Evolutionary conservation across 1,140 invertebrate genomes (phyloP).

Genomic region (Mesaphorura yosii): DNA sequence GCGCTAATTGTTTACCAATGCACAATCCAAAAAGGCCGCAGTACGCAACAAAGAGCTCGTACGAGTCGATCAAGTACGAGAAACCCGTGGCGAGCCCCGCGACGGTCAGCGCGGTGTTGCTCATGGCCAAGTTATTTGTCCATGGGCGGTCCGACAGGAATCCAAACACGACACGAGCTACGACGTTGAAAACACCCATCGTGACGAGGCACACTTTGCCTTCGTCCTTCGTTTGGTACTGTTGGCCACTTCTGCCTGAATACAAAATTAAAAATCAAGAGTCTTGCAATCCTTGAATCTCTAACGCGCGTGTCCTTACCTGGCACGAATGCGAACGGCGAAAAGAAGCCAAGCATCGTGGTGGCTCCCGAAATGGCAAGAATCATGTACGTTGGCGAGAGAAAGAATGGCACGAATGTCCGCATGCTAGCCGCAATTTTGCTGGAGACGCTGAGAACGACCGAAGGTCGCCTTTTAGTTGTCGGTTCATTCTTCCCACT

Average conservation of each 20-base stretch:
- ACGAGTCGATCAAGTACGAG: not conserved
- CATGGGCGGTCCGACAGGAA: slow-evolving; percentile 3
- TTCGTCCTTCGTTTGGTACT: not conserved
- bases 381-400: slow-evolving; percentile 16
- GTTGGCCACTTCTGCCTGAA: not conserved
- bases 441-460: not conserved
- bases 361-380: slow-evolving; percentile 15
- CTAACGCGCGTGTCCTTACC: not conserved
- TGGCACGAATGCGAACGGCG: slow-evolving; percentile 11
- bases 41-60: slow-evolving; percentile 6
- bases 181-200: slow-evolving; percentile 11
- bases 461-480: not conserved
- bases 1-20: slow-evolving; percentile 10
- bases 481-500: not conserved
- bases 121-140: slow-evolving; percentile 9
- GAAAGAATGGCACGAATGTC: not conserved
- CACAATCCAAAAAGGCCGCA: slow-evolving; percentile 10
- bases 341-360: slow-evolving; percentile 23
- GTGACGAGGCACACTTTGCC: not conserved
- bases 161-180: slow-evolving; percentile 6
- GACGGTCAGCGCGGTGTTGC: slow-evolving; percentile 11
- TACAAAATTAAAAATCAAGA: not conserved
- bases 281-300: not conserved
- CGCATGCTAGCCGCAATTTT: no score
- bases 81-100: slow-evolving; percentile 5